Evolutionary conservation across 1,140 invertebrate genomes (phyloP), one percentile per base, ranked within the genome.

Genomic region (Drosophila busckii): DNA sequence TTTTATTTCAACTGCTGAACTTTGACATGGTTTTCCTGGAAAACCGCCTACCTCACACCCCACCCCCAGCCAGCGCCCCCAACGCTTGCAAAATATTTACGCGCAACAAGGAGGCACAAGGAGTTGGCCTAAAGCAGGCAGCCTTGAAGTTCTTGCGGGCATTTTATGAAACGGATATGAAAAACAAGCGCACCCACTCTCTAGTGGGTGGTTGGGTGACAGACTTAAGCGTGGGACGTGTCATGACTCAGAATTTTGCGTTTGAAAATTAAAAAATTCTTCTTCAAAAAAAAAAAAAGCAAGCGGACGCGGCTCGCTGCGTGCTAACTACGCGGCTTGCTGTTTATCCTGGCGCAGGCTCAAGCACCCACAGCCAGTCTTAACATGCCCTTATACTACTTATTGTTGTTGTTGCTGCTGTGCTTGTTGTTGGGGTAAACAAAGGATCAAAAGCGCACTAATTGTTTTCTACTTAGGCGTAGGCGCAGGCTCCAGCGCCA

Each of bases 371-470:
- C n/a, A n/a, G n/a, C n/a, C n/a, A n/a, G n/a, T n/a, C n/a, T n/a
- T n/a, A n/a, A n/a, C n/a, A n/a, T n/a, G n/a, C n/a, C n/a, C n/a
- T n/a, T n/a, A n/a, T n/a, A n/a, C n/a, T n/a, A n/a, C n/a, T n/a
- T n/a, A n/a, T n/a, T n/a, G n/a, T n/a, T n/a, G n/a, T n/a, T n/a
- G n/a, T n/a, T n/a, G n/a, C n/a, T 42, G 42, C 23, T 65, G 35
- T 46, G 52, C 35, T 49, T 84, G 70, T 73, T 83, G 70, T 80
- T 70, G 65, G 56, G 66, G 80, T 84, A 84, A 84, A 84, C 71
- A 84, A 84, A 80, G 80, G 80, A 84, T 84, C 80, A 84, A 84
- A 84, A 84, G 73, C 80, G 60, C 62, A 84, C 71, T 84, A 84
- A 84, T 84, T 84, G 73, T 84, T 84, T 84, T 82, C 69, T 83